phyloP scores from a whole-genome alignment of 2,797 vertebrate genomes.

The Aplochiton taeniatus region DNA sequence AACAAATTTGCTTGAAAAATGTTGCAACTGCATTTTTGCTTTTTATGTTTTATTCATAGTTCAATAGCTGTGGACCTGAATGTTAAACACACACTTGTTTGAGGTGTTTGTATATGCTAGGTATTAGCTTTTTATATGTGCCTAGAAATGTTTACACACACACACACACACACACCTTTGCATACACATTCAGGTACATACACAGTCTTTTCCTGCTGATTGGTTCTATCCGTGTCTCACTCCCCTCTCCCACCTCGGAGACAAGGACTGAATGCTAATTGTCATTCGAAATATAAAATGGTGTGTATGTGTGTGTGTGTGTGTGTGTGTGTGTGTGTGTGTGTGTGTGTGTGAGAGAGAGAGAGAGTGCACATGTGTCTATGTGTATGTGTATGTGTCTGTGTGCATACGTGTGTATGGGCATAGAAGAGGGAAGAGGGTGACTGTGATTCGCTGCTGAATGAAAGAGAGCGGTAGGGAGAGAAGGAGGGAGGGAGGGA shows the following conservation, averaged over 20 bases:
- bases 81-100: not conserved
- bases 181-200: not conserved
- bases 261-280: conserved; percentile 68
- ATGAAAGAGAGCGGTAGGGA: conserved; percentile 59
- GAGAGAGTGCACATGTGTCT: too few relatives aligned
- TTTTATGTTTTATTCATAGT: conserved; percentile 16
- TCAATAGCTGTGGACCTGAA: conserved; percentile 17
- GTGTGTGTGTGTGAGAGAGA: conserved; percentile 18
- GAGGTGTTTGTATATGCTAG: too few relatives aligned
- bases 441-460: conserved; percentile 73
- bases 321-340: conserved; percentile 15
- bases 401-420: conserved; percentile 25
- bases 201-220: conserved; percentile 15
- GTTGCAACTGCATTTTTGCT: conserved; percentile 8
- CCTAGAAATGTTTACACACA: not conserved
- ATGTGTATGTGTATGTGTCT: conserved; percentile 27
- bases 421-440: conserved; percentile 50
- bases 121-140: too few relatives aligned
- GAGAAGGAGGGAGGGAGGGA: conserved; percentile 27
- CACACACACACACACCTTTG: conserved; percentile 21
- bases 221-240: conserved; percentile 4
- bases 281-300: conserved; percentile 38
- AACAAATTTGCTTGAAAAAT: not conserved
- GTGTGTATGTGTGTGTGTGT: conserved; percentile 30
- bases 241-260: conserved; percentile 34